Percentiles rank a stretch among this genome's conserved stretches.
Conservation (phyloP, 2,888 invertebrate species). For the Cheilosia scutellata region DNA sequence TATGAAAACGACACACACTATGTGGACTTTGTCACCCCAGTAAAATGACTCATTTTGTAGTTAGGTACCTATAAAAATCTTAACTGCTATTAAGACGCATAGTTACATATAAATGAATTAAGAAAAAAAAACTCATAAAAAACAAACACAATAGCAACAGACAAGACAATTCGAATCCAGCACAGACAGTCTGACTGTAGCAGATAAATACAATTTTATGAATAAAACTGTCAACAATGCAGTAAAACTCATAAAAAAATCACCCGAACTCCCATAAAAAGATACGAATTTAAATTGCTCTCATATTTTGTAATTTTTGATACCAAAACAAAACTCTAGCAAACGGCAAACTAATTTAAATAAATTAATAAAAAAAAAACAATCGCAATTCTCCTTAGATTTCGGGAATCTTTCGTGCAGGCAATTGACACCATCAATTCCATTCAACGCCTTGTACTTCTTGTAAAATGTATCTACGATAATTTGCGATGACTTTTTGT, state of each 20-base stretch:
- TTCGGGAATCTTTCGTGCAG: background rate
- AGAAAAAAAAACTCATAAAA: background rate
- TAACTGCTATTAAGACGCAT: background rate
- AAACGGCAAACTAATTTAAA: slow-evolving; percentile 30
- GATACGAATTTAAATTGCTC: slow-evolving; percentile 22
- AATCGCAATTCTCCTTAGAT: background rate
- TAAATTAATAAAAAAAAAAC: slow-evolving; percentile 10
- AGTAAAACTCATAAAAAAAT: slow-evolving; percentile 31
- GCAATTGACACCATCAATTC: slow-evolving; percentile 6
- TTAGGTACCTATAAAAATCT: too few relatives aligned
- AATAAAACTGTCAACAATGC: slow-evolving; percentile 42
- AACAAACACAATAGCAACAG: background rate
- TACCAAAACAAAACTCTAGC: background rate
- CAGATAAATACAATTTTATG: slow-evolving; percentile 15
- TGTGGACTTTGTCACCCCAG: too few relatives aligned
- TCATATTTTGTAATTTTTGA: background rate
- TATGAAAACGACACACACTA: too few relatives aligned
- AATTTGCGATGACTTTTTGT: slow-evolving; percentile 22
- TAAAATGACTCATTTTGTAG: too few relatives aligned
- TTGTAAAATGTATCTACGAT: slow-evolving; percentile 31
- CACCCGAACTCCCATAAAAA: slow-evolving; percentile 21
- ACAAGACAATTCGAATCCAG: background rate
- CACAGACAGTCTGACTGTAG: slow-evolving; percentile 4
- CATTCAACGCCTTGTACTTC: background rate
- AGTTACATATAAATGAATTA: background rate